These are phyloP conservation scores for Heliopora coerulea DNA, from an alignment of 92 coral and sea anemone species.

Conservation along the genomic window DNA sequence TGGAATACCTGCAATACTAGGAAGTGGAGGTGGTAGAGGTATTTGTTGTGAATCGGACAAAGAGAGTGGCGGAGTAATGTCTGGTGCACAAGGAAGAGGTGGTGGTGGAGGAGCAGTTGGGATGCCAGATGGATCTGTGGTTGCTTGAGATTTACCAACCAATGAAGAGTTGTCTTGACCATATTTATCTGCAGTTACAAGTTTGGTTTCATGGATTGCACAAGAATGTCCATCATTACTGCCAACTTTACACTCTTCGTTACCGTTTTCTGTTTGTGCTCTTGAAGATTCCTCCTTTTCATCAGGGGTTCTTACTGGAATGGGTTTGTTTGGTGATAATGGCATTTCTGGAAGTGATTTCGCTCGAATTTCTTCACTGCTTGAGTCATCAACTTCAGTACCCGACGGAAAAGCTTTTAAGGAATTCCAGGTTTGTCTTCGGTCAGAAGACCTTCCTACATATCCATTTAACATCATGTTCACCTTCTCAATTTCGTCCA, in stretches of 20 bases:
- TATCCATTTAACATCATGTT: constrained; percentile 28
- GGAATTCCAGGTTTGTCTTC: constrained; percentile 6
- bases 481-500: constrained; percentile 27
- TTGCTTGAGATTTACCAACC: not conserved
- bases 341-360: too few relatives aligned
- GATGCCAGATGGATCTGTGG: not conserved
- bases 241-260: not conserved
- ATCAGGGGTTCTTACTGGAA: too few relatives aligned
- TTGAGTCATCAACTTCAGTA: not conserved
- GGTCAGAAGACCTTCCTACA: not conserved
- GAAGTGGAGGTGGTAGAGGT: constrained; percentile 49
- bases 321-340: too few relatives aligned
- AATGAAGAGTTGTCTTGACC: too few relatives aligned
- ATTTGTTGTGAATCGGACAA: constrained; percentile 40
- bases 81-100: constrained; percentile 5
- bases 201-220: not conserved
- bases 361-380: not conserved
- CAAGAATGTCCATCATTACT: not conserved
- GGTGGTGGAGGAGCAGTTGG: not conserved
- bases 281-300: too few relatives aligned
- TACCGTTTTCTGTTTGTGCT: not conserved
- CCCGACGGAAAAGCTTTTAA: not conserved
- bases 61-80: constrained; percentile 23
- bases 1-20: constrained; percentile 33
- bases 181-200: not conserved